phyloP scores from a whole-genome alignment of 2,797 vertebrate genomes.

The Tadarida brasiliensis region DNA sequence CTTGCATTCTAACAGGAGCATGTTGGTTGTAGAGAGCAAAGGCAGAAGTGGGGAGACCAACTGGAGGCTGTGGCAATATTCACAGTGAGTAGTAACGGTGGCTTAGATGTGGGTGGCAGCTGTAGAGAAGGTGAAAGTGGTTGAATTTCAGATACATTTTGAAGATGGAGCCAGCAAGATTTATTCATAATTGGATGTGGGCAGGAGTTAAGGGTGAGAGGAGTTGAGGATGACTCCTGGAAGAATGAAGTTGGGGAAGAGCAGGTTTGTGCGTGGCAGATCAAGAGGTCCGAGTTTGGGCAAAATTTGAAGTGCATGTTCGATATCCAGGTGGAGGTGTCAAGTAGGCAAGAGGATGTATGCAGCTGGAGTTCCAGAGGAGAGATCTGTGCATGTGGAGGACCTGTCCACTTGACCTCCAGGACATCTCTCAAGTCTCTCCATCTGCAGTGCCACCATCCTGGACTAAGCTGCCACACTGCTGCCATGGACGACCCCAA shows the following conservation, averaged over 20 bases:
- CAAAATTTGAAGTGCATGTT: conserved; percentile 16
- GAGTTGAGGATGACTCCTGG: neutral
- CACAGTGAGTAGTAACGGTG: neutral
- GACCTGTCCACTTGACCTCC: neutral
- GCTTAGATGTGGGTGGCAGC: neutral
- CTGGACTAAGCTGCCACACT: neutral
- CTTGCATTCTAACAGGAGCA: neutral
- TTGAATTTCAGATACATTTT: neutral
- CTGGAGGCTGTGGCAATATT: neutral
- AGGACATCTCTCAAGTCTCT: neutral
- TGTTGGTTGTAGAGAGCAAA: neutral
- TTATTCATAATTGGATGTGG: neutral
- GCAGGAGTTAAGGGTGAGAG: neutral
- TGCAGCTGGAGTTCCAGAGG: neutral
- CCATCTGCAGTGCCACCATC: neutral
- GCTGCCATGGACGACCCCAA: neutral
- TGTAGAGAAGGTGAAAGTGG: neutral
- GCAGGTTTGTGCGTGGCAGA: neutral
- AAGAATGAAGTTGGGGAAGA: neutral
- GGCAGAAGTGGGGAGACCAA: neutral
- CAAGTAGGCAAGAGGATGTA: neutral
- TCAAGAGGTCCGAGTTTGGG: neutral
- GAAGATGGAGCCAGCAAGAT: neutral
- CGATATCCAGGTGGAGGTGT: neutral
- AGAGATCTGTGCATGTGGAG: neutral